Evolutionary conservation across 1,140 invertebrate species (phyloP), one percentile per base, ranked within the genome.

Genomic region (Charaxes varanes): DNA sequence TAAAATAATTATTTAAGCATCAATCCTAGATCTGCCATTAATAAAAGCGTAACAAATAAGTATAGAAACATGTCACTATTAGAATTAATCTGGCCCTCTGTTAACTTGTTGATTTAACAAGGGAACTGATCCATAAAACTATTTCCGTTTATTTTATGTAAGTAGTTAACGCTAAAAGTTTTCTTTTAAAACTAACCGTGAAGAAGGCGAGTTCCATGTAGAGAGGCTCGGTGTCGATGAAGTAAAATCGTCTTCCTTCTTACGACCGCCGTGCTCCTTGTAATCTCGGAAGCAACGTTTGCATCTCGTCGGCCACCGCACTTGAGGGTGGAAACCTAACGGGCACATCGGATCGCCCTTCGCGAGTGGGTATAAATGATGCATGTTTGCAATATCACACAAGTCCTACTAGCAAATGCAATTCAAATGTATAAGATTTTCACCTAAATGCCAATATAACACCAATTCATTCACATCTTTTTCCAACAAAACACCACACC

Each of bases 231-330:
- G 92, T 6, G 92, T 90, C 18, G 93, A 94, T 16, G 89, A 88
- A 23, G 92, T 91, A 24, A 90, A 87, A 46, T 92, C 91, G 60
- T 93, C 90, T 47, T 86, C 84, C 32, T 90, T 86, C 63, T 88
- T 88, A 65, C 89, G 88, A 22, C 88, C 89, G 7, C 91, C 92
- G 82, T 95, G 94, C 62, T 96, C 94, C 77, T 95, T 96, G 80
- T 96, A 96, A 69, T 96, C 94, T 87, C 94, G 91, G 86, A 96
- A 97, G 79, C 95, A 97, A 52, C 94, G 86, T 85, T 96, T 96
- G 85, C 95, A 97, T 51, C 94, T 87, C 22, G 94, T 97, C 7
- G 95, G 95, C 93, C 94, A 96, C 53, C 94, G 88, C 45, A 95
- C 93, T 86, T 97, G 95, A 11, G 95, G 94, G 85, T 96, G 93